A percentile compares a stretch with the other conserved stretches of the same genome.
Conservation (phyloP, 2,888 invertebrate species). For the Brenthis ino region DNA sequence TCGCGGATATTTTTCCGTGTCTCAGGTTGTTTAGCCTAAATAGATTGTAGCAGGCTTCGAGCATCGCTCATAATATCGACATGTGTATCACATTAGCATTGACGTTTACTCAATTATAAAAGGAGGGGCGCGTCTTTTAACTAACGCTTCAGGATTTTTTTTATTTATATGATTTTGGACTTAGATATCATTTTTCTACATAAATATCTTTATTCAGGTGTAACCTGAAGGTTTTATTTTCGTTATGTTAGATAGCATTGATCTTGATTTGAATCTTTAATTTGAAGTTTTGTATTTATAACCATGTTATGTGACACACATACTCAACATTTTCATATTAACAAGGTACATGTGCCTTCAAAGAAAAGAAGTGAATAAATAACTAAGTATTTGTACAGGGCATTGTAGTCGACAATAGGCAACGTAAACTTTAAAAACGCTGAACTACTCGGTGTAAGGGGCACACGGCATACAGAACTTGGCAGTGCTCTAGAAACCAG, state of each 20-base stretch:
- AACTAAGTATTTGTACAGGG: constrained; percentile 36
- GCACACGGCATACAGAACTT: constrained; percentile 37
- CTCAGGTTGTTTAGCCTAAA: constrained; percentile 79
- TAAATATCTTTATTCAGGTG: too few species aligned
- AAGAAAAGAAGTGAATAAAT: constrained; percentile 39
- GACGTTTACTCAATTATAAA: constrained; percentile 46
- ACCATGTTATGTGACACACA: constrained; percentile 4
- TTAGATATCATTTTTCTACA: too few species aligned
- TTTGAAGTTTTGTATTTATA: neutral
- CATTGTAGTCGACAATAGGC: constrained; percentile 38
- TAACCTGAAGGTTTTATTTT: too few species aligned
- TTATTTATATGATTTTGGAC: neutral
- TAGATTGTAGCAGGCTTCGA: constrained; percentile 72
- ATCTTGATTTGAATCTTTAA: too few species aligned
- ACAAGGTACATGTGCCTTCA: constrained; percentile 29
- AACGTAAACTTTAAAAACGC: constrained; percentile 38
- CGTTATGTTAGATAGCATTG: too few species aligned
- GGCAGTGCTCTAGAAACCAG: constrained; percentile 37
- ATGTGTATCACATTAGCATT: constrained; percentile 69
- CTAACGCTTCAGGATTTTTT: constrained; percentile 12
- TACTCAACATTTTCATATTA: constrained; percentile 32
- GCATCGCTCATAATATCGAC: constrained; percentile 61
- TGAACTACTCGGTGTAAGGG: constrained; percentile 33
- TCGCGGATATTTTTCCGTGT: constrained; percentile 80
- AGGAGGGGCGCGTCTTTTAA: constrained; percentile 20